Conservation (phyloP, 2,888 invertebrate species). For the Pyrrhia umbra region DNA sequence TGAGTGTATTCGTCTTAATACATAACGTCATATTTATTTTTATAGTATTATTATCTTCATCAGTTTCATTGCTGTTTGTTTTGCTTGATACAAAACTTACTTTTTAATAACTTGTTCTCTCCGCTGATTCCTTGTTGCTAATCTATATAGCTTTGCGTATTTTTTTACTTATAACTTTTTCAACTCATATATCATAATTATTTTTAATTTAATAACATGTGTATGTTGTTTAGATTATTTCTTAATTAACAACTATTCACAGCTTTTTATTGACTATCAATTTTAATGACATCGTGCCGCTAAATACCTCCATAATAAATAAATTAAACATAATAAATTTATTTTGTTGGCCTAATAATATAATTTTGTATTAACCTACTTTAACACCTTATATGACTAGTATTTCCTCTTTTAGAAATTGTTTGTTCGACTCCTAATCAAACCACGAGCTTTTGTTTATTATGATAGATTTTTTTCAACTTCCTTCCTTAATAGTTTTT, state of each 20-base stretch:
- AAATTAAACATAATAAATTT: not conserved
- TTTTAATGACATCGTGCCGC: not conserved
- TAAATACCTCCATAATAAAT: not conserved
- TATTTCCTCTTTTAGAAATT: not conserved
- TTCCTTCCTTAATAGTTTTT: constrained; percentile 23
- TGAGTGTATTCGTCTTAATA: too few relatives aligned
- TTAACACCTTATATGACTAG: not conserved
- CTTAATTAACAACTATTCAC: not conserved
- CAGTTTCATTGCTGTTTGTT: too few relatives aligned
- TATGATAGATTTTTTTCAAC: constrained; percentile 12
- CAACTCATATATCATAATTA: not conserved
- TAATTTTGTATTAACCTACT: not conserved
- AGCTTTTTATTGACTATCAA: not conserved
- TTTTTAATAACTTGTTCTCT: too few relatives aligned
- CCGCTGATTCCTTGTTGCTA: too few relatives aligned
- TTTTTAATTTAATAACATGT: too few relatives aligned
- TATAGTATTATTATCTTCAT: too few relatives aligned
- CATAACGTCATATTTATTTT: too few relatives aligned
- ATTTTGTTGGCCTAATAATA: not conserved
- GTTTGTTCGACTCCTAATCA: not conserved
- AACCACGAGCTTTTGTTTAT: constrained; percentile 9
- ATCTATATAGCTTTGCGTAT: too few relatives aligned
- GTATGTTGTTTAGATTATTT: not conserved
- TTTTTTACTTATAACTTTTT: not conserved
- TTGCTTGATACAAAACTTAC: too few relatives aligned